Evolutionary conservation across 2,113 vertebrate genomes (phyloP).

Genomic region (Toxotes chatareus): DNA sequence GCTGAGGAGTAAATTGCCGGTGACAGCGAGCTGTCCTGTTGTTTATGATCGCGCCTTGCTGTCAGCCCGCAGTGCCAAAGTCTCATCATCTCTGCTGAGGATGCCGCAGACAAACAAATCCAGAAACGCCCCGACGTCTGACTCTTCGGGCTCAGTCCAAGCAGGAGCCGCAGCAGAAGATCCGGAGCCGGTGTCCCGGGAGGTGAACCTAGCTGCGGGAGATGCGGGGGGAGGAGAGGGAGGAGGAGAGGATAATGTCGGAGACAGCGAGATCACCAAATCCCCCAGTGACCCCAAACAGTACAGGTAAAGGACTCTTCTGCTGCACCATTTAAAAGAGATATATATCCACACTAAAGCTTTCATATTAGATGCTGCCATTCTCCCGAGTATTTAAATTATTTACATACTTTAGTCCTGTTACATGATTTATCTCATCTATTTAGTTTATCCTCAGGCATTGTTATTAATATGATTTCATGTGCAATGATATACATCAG

Average conservation of each 20-base stretch:
- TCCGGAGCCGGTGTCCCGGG: constrained; percentile 13
- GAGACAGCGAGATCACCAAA: constrained; percentile 91
- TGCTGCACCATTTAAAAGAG: too few relatives aligned
- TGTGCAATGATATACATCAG: constrained; percentile 9
- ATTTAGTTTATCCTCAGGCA: not conserved
- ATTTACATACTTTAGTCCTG: not conserved
- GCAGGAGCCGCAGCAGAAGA: constrained; percentile 32
- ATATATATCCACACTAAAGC: not conserved
- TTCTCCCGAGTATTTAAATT: constrained; percentile 14
- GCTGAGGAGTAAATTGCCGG: constrained; percentile 58
- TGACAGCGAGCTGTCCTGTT: constrained; percentile 53
- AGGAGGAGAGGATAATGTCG: constrained; percentile 69
- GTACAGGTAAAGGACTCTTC: constrained; percentile 87
- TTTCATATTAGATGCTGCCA: not conserved
- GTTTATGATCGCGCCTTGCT: constrained; percentile 60
- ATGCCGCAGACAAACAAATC: constrained; percentile 81
- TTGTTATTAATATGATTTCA: constrained; percentile 20
- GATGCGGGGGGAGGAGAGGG: constrained; percentile 23
- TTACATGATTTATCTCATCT: constrained; percentile 21
- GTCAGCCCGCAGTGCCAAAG: constrained; percentile 63
- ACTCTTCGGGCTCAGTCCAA: constrained; percentile 48
- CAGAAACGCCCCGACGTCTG: constrained; percentile 46
- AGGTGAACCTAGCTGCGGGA: constrained; percentile 35
- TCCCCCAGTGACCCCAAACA: constrained; percentile 97
- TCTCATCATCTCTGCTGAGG: constrained; percentile 54